Percentiles rank a stretch among this genome's conserved stretches.
phyloP scores from a whole-genome alignment of 2,888 invertebrate genomes.

The Hecatera dysodea region DNA sequence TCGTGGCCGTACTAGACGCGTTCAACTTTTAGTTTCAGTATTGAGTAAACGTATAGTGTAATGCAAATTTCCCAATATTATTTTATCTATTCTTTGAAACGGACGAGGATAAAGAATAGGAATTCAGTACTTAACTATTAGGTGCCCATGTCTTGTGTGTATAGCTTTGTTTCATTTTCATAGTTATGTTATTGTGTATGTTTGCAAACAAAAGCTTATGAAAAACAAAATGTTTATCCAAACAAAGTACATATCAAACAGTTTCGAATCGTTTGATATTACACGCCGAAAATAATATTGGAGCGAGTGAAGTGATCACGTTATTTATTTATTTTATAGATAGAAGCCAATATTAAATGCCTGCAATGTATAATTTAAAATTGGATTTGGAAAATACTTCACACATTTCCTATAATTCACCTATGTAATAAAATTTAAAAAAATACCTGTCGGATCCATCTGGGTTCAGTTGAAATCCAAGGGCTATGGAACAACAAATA shows the following conservation, averaged over 20 bases:
- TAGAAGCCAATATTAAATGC: neutral
- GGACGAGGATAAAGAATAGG: neutral
- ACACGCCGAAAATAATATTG: neutral
- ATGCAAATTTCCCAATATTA: neutral
- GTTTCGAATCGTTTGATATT: neutral
- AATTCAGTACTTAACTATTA: neutral
- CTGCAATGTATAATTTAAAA: neutral
- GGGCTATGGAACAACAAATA: constrained; percentile 22
- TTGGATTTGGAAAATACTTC: neutral
- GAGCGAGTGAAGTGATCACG: constrained; percentile 1
- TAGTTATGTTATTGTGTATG: constrained; percentile 28
- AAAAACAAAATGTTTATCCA: neutral
- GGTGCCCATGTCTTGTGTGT: neutral
- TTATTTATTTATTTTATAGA: constrained; percentile 11
- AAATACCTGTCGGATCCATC: constrained; percentile 37
- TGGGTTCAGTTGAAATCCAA: constrained; percentile 35
- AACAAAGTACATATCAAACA: neutral
- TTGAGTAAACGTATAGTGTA: neutral
- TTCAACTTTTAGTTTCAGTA: neutral
- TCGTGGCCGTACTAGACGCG: constrained; percentile 2
- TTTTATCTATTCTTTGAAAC: neutral
- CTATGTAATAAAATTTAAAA: neutral
- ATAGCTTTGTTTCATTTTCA: constrained; percentile 4
- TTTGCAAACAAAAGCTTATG: constrained; percentile 27
- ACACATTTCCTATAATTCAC: neutral